Conservation (phyloP, 2,113 vertebrate species). For the Tachysurus fulvidraco region DNA sequence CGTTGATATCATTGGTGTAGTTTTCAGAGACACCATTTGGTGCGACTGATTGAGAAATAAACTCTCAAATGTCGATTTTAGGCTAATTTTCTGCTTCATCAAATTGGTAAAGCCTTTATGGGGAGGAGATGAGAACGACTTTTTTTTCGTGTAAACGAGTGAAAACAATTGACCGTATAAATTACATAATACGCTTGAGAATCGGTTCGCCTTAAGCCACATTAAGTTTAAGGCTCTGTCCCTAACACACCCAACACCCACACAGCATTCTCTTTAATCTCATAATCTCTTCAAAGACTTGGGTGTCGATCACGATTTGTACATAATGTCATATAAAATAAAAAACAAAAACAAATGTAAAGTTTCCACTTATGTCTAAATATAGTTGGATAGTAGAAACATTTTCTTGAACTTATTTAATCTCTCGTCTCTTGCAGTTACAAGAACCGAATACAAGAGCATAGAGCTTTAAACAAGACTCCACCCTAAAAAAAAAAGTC, state of each 20-base stretch:
- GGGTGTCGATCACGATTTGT: not conserved
- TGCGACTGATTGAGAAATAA: not conserved
- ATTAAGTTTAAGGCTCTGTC: not conserved
- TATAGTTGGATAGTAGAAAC: not conserved
- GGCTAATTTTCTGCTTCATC: no score
- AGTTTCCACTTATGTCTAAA: not conserved
- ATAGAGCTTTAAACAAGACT: slow-evolving; percentile 63
- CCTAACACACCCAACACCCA: not conserved
- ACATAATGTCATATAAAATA: not conserved
- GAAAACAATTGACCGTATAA: not conserved
- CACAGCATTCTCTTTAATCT: not conserved
- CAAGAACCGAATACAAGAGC: slow-evolving; percentile 42
- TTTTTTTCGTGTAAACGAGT: not conserved
- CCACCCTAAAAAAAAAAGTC: slow-evolving; percentile 68
- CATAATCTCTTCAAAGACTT: not conserved
- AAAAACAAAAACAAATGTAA: not conserved
- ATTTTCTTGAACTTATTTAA: slow-evolving; percentile 2
- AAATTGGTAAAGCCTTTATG: not conserved
- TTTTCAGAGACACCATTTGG: not conserved
- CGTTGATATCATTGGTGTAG: not conserved
- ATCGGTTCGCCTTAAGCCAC: not conserved
- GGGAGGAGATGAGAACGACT: not conserved
- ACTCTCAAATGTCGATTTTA: not conserved
- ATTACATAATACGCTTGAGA: not conserved
- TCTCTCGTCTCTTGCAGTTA: slow-evolving; percentile 53